Base-by-base conservation (phyloP, 2,113 vertebrate genomes). In the Otus sunia region DNA sequence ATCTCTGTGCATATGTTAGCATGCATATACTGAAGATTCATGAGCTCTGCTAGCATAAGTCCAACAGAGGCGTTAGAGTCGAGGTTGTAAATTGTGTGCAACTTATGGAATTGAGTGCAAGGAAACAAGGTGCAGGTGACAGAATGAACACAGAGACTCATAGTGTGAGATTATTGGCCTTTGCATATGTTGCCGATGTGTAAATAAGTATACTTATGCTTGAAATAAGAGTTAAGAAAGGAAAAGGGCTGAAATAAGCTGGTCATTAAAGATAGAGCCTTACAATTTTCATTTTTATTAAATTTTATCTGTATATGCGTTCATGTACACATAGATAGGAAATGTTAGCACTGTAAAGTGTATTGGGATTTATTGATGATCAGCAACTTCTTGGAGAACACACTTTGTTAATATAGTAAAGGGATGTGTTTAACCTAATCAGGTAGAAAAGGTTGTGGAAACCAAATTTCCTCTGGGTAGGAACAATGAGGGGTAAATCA, bases 151-250 rank as follows among this genome's bases (percentile, higher is more conserved):
- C 12, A 29, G 36, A 72, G n/a, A 13, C 9, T 27, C 15, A 11
- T 11, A 39, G 25, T 29, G 15, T 77, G 56, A 94, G 10, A n/a
- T 66, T 45, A 29, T 30, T 85, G 20, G 30, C 60, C n/a, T 71
- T 58, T 74, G 14, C 11, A 47, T 53, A 15, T 0, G 0, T 78
- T 78, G 45, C 18, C 19, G 66, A 8, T 47, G 5, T 41, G 15
- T 34, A 74, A 81, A 34, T 15, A 74, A 29, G 7, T 71, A 49
- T 50, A 69, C 52, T 83, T 62, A 55, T 43, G 4, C n/a, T 89
- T 72, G 41, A 90, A 85, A 60, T 68, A 75, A 80, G 22, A 49
- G 6, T 68, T 76, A 45, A 60, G 22, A 29, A 39, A 76, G 6
- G 25, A 67, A 63, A 86, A 64, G 4, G 5, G 3, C 8, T 88